These are phyloP conservation scores for Epirrhoe tristata DNA, from an alignment of 2,888 invertebrate species.

Conservation along the genomic window DNA sequence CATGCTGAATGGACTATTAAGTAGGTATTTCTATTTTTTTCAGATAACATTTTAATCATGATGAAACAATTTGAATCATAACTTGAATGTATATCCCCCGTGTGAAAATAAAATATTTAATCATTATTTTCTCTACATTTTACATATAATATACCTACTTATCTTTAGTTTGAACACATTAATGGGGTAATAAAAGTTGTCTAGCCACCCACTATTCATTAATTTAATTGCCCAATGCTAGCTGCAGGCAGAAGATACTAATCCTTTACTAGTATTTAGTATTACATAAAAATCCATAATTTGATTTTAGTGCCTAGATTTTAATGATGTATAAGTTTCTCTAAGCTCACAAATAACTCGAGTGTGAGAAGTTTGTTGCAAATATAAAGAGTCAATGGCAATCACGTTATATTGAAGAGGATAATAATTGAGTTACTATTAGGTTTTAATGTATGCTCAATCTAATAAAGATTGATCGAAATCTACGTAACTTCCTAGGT, in stretches of 20 bases:
- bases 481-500: too few relatives aligned
- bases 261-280: constrained; percentile 15
- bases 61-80: not conserved
- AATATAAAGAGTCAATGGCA: constrained; percentile 4
- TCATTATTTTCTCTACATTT: not conserved
- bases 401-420: not conserved
- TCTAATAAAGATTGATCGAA: too few relatives aligned
- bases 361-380: not conserved
- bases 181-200: not conserved
- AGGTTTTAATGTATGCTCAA: too few relatives aligned
- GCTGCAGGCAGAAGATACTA: constrained; percentile 20
- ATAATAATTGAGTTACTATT: too few relatives aligned
- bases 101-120: constrained; percentile 12
- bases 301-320: constrained; percentile 3
- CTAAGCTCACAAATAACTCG: constrained; percentile 4
- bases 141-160: not conserved
- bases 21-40: too few relatives aligned
- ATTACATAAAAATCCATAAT: constrained; percentile 24
- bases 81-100: not conserved
- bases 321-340: constrained; percentile 26
- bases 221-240: constrained; percentile 11
- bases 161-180: not conserved
- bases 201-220: constrained; percentile 19
- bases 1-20: too few relatives aligned
- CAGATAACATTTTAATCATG: not conserved